Percentiles rank a stretch among this genome's conserved stretches.
Conservation (phyloP, 2,113 vertebrate genomes). For the Nothobranchius kuhntae region DNA sequence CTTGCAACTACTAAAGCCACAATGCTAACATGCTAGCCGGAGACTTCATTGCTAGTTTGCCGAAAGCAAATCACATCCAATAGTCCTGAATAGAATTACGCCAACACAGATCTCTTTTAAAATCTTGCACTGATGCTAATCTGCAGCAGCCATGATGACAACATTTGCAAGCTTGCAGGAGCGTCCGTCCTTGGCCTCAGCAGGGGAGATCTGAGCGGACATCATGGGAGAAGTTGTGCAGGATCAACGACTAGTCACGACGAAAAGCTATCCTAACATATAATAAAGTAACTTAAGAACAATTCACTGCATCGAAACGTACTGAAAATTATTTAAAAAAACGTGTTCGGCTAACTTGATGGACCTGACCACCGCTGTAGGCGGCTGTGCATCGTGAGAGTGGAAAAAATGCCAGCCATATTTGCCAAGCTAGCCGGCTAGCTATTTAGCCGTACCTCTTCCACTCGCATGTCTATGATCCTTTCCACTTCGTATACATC, state of each 20-base stretch:
- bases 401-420: slow-evolving; percentile 36
- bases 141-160: slow-evolving; percentile 1
- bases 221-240: slow-evolving; percentile 51
- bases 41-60: background rate
- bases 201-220: slow-evolving; percentile 49
- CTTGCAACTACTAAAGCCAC: background rate
- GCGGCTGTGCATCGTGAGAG: slow-evolving; percentile 25
- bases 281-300: accelerated
- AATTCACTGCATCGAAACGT: background rate
- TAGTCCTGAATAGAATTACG: background rate
- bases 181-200: slow-evolving; percentile 59
- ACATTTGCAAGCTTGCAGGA: slow-evolving; percentile 15
- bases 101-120: too few species aligned
- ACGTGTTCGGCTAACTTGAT: background rate
- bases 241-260: background rate
- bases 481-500: slow-evolving; percentile 95
- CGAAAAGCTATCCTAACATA: background rate
- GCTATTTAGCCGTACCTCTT: slow-evolving; percentile 80
- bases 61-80: background rate
- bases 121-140: background rate
- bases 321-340: accelerated
- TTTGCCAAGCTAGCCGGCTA: slow-evolving; percentile 36
- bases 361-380: background rate
- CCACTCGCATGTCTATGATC: slow-evolving; percentile 91
- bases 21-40: background rate